Conservation (phyloP, 2,888 invertebrate genomes). For the Trisateles emortualis region DNA sequence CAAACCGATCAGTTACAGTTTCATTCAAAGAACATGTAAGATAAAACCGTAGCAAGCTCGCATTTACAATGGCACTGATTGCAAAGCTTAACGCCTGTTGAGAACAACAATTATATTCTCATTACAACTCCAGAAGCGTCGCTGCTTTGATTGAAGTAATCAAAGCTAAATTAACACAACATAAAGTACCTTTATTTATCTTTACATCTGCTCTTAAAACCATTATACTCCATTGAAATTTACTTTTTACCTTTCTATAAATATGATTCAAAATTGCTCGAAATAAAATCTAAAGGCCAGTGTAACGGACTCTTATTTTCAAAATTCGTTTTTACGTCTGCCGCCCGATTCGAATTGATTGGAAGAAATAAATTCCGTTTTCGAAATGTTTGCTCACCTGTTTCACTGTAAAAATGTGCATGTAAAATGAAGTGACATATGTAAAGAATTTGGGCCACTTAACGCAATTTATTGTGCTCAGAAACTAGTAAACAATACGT, state of each 20-base stretch:
- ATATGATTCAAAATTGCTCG: slow-evolving; percentile 15
- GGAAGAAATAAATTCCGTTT: slow-evolving; percentile 29
- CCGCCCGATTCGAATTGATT: slow-evolving; percentile 35
- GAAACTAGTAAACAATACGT: too few species aligned
- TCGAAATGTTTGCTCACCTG: slow-evolving; percentile 23
- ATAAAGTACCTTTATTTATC: slow-evolving; percentile 24
- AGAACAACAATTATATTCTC: slow-evolving; percentile 17
- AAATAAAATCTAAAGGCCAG: background rate
- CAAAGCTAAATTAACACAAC: background rate
- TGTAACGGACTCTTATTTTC: slow-evolving; percentile 29
- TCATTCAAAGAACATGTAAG: background rate
- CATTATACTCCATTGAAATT: slow-evolving; percentile 3
- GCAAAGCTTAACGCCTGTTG: slow-evolving; percentile 2
- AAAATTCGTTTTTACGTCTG: slow-evolving; percentile 33
- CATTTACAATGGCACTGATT: background rate
- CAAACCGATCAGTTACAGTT: slow-evolving; percentile 2
- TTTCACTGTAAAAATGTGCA: background rate
- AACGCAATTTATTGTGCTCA: too few species aligned
- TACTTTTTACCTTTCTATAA: background rate
- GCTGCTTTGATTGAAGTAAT: background rate
- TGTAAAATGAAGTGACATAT: background rate
- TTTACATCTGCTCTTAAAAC: slow-evolving; percentile 1
- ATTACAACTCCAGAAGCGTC: slow-evolving; percentile 8
- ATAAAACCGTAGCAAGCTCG: background rate
- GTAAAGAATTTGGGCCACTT: too few species aligned